Conservation (phyloP, 1,140 invertebrate genomes). For the Orius insidiosus region DNA sequence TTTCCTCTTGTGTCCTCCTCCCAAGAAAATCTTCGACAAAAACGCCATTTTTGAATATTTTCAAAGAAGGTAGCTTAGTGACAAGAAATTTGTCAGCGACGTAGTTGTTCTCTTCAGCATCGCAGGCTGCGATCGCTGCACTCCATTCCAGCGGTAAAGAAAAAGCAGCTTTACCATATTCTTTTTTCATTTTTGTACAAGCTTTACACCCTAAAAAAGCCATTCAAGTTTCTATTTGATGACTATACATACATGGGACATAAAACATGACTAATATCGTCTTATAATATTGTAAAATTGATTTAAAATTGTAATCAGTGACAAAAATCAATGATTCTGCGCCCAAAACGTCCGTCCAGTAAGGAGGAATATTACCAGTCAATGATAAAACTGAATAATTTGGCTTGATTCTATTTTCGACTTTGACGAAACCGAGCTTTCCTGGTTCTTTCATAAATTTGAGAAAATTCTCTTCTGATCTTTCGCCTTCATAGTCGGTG, state of each 20-base stretch:
- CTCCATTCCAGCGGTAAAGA: background rate
- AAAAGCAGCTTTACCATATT: background rate
- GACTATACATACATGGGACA: constrained; percentile 1
- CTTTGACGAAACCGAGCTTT: too few species aligned
- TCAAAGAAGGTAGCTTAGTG: background rate
- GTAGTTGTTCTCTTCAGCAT: constrained; percentile 5
- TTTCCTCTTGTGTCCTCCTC: background rate
- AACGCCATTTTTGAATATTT: constrained; percentile 1
- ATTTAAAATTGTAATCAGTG: constrained; percentile 4
- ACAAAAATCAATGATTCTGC: background rate
- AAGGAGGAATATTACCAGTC: too few species aligned
- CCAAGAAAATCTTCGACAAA: background rate
- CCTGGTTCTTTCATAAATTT: constrained; percentile 2
- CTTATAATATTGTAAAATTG: background rate
- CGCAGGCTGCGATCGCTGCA: background rate
- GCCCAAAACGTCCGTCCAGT: background rate
- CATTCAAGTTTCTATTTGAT: too few species aligned
- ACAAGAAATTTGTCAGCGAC: background rate
- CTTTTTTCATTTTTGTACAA: constrained; percentile 1
- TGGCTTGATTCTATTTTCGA: too few species aligned
- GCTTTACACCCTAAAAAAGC: constrained; percentile 3
- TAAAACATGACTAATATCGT: constrained; percentile 4
- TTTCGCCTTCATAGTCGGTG: constrained; percentile 2
- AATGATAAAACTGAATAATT: too few species aligned
- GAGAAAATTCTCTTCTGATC: constrained; percentile 1